Percentiles rank a stretch among this genome's conserved stretches.
Conservation (phyloP, 2,888 invertebrate genomes). For the Endotricha flammealis region DNA sequence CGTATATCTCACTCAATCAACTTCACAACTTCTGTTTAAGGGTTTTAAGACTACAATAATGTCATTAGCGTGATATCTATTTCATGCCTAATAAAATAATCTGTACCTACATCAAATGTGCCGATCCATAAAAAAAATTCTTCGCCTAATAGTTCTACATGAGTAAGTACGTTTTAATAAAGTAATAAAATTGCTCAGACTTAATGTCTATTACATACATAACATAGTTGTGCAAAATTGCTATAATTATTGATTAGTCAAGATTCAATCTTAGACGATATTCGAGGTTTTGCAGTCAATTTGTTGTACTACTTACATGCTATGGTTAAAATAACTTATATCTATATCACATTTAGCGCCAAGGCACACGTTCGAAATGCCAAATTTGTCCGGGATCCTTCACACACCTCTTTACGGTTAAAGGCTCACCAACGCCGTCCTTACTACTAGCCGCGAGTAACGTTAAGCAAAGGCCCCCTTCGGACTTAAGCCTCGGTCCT, state of each 20-base stretch:
- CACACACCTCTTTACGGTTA: constrained; percentile 80
- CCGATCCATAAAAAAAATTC: too few relatives aligned
- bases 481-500: constrained; percentile 56
- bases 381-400: constrained; percentile 81
- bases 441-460: constrained; percentile 36
- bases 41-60: too few relatives aligned
- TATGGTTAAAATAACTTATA: constrained; percentile 12
- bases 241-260: not conserved
- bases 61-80: too few relatives aligned
- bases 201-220: not conserved
- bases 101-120: too few relatives aligned
- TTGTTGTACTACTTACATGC: constrained; percentile 18
- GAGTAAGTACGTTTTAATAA: not conserved
- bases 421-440: constrained; percentile 49
- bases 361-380: constrained; percentile 82
- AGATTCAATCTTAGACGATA: constrained; percentile 8
- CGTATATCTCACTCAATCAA: too few relatives aligned
- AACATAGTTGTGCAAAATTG: constrained; percentile 1
- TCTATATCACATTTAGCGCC: constrained; percentile 72
- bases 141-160: too few relatives aligned
- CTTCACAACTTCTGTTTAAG: too few relatives aligned
- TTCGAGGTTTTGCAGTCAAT: constrained; percentile 8
- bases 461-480: constrained; percentile 51
- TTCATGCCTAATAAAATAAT: too few relatives aligned
- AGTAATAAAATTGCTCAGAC: not conserved